A percentile compares a stretch with the other conserved stretches of the same genome.
phyloP scores from a whole-genome alignment of 2,888 invertebrate genomes.

The Drosophila fulvimacula region DNA sequence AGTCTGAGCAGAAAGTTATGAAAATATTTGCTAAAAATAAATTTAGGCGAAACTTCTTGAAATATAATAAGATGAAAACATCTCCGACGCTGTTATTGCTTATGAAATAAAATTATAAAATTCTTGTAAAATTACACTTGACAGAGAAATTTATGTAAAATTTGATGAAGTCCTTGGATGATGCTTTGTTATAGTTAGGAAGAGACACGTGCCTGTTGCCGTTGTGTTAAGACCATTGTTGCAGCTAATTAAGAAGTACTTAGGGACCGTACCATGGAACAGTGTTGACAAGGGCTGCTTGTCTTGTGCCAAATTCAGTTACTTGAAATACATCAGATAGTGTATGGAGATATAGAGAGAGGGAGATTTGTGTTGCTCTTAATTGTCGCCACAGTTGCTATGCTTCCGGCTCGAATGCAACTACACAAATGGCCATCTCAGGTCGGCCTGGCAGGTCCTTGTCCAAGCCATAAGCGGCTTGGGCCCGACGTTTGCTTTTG shows the following conservation, averaged over 20 bases:
- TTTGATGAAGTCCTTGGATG: not conserved
- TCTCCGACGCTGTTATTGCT: not conserved
- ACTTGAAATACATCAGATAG: too few species aligned
- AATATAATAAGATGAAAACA: not conserved
- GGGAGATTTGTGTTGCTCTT: conserved; percentile 21
- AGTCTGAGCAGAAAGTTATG: not conserved
- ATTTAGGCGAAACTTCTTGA: not conserved
- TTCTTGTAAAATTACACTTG: not conserved
- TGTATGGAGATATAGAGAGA: too few species aligned
- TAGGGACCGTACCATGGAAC: not conserved
- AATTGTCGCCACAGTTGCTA: conserved; percentile 36
- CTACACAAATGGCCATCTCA: conserved; percentile 4
- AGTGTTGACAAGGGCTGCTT: conserved; percentile 3
- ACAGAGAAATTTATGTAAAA: not conserved
- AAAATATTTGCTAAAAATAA: not conserved
- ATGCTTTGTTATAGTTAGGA: not conserved
- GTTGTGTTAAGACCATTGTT: not conserved
- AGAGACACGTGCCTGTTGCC: not conserved
- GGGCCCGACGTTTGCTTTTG: conserved; percentile 27
- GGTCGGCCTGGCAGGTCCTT: conserved; percentile 5
- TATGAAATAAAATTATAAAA: not conserved
- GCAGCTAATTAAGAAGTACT: conserved; percentile 3
- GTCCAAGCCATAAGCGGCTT: conserved; percentile 49
- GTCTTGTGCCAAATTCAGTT: conserved; percentile 12
- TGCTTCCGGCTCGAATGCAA: conserved; percentile 17